A percentile compares a stretch with the other conserved stretches of the same genome.
These are phyloP conservation scores for Prosapia bicincta DNA, from an alignment of 2,888 invertebrate genomes.

Conservation along the genomic window DNA sequence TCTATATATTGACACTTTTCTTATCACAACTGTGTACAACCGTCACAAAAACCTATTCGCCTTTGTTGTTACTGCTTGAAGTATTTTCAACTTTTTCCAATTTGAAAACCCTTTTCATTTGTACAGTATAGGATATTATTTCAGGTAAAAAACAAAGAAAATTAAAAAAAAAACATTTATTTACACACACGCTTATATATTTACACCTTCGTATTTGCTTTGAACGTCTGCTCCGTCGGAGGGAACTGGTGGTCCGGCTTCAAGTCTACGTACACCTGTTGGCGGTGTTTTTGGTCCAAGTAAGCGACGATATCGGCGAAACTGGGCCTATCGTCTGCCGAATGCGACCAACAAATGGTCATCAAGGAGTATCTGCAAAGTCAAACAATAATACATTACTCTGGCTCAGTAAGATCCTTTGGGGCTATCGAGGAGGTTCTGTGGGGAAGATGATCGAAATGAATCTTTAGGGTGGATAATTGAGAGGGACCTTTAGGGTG, in stretches of 20 bases:
- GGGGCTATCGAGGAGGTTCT: no score
- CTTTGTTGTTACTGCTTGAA: background rate
- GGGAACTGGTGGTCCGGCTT: conserved; percentile 10
- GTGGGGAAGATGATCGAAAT: no score
- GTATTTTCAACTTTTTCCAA: background rate
- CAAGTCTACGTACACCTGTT: conserved; percentile 15
- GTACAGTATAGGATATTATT: background rate
- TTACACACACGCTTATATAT: background rate
- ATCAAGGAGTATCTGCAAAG: conserved; percentile 17
- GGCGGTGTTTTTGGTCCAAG: conserved; percentile 13
- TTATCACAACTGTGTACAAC: no score
- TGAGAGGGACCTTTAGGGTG: no score
- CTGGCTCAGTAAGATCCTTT: no score
- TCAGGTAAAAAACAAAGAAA: background rate
- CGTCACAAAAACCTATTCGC: background rate
- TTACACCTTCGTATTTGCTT: background rate
- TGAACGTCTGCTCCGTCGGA: conserved; percentile 10
- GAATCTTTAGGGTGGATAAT: no score
- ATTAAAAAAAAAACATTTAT: background rate
- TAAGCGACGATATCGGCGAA: conserved; percentile 15
- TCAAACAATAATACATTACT: no score
- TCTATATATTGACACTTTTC: no score
- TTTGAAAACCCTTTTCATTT: background rate
- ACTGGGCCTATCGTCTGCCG: conserved; percentile 12
- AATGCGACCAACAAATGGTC: conserved; percentile 12